These are phyloP conservation scores for Aphidoletes aphidimyza DNA, from an alignment of 2,888 invertebrate species.

Conservation along the genomic window DNA sequence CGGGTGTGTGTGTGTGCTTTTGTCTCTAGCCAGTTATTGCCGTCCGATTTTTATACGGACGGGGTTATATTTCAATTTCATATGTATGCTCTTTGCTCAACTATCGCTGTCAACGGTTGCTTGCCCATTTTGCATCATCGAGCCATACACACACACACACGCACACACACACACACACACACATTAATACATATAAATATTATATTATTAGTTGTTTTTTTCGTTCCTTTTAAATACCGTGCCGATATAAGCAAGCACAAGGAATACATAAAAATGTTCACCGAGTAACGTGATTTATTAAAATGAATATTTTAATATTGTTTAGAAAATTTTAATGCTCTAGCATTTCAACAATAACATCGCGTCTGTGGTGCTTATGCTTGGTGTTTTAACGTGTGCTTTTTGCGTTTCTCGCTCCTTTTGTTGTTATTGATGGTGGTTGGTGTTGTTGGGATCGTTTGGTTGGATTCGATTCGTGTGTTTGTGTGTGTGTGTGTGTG, in stretches of 20 bases:
- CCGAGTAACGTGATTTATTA: slow-evolving; percentile 50
- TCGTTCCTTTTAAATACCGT: background rate
- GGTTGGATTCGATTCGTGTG: too few species aligned
- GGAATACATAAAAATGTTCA: slow-evolving; percentile 50
- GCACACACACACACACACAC: background rate
- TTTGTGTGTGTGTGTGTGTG: background rate
- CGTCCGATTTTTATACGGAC: slow-evolving; percentile 4
- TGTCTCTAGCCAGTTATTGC: background rate
- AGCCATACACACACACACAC: background rate
- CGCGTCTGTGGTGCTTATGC: background rate
- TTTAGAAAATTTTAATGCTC: slow-evolving; percentile 50
- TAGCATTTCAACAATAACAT: slow-evolving; percentile 29
- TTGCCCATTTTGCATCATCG: slow-evolving; percentile 28
- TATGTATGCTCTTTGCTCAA: background rate
- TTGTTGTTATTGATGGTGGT: too few species aligned
- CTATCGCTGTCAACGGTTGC: slow-evolving; percentile 15
- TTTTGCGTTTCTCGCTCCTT: too few species aligned
- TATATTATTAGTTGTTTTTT: background rate
- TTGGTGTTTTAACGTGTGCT: too few species aligned
- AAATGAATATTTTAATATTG: slow-evolving; percentile 52
- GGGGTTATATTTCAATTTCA: slow-evolving; percentile 43
- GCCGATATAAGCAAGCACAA: background rate
- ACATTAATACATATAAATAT: background rate
- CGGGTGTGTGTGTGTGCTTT: background rate
- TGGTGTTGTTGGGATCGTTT: too few species aligned